Evolutionary conservation across 64 coral and sea anemone species (phyloP).

Genomic region (Acropora tenuis): DNA sequence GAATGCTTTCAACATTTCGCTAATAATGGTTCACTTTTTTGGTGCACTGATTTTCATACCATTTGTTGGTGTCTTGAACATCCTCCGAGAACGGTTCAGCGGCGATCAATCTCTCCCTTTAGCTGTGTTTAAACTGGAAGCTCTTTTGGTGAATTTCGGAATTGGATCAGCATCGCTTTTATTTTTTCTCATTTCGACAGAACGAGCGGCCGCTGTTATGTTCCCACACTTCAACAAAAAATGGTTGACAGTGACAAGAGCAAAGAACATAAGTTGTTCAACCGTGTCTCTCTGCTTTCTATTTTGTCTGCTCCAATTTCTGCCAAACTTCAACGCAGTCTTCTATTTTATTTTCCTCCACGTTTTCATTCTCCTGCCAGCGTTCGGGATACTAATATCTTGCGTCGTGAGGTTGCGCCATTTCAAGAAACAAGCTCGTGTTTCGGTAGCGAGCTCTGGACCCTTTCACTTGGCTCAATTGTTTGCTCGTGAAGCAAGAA

Average conservation of each 20-base stretch:
- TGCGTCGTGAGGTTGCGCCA: constrained; percentile 14
- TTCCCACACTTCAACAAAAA: constrained; percentile 2
- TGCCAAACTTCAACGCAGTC: neutral
- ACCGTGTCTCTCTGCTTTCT: neutral
- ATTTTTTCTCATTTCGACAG: constrained; percentile 10
- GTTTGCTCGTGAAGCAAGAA: neutral
- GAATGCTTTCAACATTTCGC: constrained; percentile 25
- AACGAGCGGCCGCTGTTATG: neutral
- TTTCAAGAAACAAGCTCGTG: constrained; percentile 31
- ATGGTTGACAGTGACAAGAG: constrained; percentile 11
- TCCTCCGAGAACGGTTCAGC: neutral
- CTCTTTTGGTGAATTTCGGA: neutral
- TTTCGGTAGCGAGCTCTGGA: neutral
- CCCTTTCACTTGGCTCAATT: neutral
- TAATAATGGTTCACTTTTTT: neutral
- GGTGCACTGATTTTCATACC: neutral
- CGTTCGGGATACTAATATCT: neutral
- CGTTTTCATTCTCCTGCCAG: constrained; percentile 12
- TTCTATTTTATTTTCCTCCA: constrained; percentile 26
- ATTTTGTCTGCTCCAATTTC: constrained; percentile 2
- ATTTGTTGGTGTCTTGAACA: constrained; percentile 16
- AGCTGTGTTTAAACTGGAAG: constrained; percentile 7
- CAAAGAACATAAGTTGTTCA: neutral
- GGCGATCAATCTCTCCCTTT: neutral
- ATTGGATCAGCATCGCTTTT: constrained; percentile 6